Percentiles rank a stretch among this genome's conserved stretches.
Evolutionary conservation across 2,888 invertebrate species (phyloP).

Genomic region (Monochamus alternatus): DNA sequence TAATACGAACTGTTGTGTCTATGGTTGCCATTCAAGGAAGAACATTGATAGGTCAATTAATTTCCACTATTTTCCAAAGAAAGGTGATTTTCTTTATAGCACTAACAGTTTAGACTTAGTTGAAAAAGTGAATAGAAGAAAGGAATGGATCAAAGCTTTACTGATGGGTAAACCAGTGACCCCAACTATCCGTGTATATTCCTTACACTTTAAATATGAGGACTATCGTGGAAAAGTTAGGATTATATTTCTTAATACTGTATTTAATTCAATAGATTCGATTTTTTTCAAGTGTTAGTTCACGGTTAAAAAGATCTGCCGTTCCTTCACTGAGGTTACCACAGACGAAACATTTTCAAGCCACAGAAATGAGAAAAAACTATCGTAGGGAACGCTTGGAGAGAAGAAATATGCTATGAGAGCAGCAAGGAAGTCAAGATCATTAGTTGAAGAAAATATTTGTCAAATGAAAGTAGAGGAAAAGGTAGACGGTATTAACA

Average conservation of each 20-base stretch:
- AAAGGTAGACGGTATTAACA: neutral
- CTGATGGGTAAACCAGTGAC: constrained; percentile 4
- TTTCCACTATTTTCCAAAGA: constrained; percentile 4
- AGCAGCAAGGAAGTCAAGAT: neutral
- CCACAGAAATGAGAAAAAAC: neutral
- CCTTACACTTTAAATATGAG: neutral
- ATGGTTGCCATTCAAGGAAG: constrained; percentile 4
- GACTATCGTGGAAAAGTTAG: constrained; percentile 5
- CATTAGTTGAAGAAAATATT: neutral
- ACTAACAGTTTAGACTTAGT: neutral
- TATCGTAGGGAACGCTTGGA: neutral
- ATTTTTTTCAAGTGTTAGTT: neutral
- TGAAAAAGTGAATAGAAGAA: neutral
- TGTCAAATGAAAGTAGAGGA: neutral
- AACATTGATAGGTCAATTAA: neutral
- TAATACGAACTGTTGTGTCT: constrained; percentile 2
- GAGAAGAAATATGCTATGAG: neutral
- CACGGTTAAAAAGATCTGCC: neutral
- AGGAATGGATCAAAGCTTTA: neutral
- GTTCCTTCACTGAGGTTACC: neutral
- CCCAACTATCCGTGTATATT: neutral
- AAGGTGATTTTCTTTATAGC: constrained; percentile 9
- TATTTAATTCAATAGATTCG: neutral
- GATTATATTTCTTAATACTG: neutral
- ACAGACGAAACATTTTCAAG: neutral